Base-by-base conservation (phyloP, 2,888 invertebrate genomes). In the Aelia acuminata region DNA sequence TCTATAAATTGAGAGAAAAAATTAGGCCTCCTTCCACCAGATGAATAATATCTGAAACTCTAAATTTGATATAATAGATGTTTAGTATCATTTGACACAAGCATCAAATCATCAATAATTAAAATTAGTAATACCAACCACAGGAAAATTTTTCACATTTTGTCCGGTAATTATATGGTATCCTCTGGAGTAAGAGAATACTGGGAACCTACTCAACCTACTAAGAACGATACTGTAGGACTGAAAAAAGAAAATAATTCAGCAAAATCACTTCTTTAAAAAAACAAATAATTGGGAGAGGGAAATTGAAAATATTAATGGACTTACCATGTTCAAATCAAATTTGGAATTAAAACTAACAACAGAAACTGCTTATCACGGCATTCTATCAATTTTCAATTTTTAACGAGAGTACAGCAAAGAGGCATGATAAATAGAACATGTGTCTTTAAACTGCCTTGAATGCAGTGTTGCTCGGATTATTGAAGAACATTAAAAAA, bases 1-100 rank as follows among this genome's bases (percentile, higher is more conserved):
- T 98, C 97, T 89, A 98, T 94, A 89, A 99, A 95, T 91, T 97
- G 95, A 1, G 96, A 95, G 91, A 99, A 94, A 92, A 99, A 99
- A 49, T 96, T 96, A 11, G 94, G 94, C 87, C 94, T 89, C 43
- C 89, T 88, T 20, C 88, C 89, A 20, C 84, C 48, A 84, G 87
- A 87, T 85, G 85, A 85, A 75, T 87, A 84, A 87, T 84, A 80
- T 47, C 87, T 87, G 49, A 49, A 87, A 84, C 35, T 87, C 87
- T 87, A 53, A 85, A 47, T 35, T 50, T 43, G 47, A 50, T 47
- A 85, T 31, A 50, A 39, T 35, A 31, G 49, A 35, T 26, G n/a
- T 85, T 49, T 50, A 85, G n/a, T 47, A 20, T 18, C 50, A 48
- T 43, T n/a, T 10, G 1, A 63, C 13, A 2, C 22, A 63, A 86